Evolutionary conservation across 2,888 invertebrate species (phyloP), one percentile per base, ranked within the genome.

Genomic region (Polydrusus pterygomalis): DNA sequence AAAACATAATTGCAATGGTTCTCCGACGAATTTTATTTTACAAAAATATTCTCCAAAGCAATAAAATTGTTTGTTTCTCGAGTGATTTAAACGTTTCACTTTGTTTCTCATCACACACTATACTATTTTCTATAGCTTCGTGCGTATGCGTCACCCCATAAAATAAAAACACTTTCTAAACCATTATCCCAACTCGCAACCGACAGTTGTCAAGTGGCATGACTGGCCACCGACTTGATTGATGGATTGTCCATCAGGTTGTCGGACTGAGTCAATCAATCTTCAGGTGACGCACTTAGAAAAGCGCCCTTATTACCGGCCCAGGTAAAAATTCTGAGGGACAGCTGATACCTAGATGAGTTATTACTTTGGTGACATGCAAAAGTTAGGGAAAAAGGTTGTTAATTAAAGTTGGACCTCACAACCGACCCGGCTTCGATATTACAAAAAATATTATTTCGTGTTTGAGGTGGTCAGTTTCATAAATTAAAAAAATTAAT

Each of bases 181-280:
- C 67, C 68, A 68, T 74, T 67, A 67, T 67, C 62, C 62, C 30
- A 43, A 56, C 17, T 62, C 62, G 45, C 5, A 56, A 64, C 63
- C 74, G 75, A 71, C 75, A 71, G 67, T 71, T 71, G 75, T 75
- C 75, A 75, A 75, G 67, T 67, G 67, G 70, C 70, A 75, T 75
- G 75, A 75, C 75, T 75, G 49, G 70, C 65, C 64, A 15, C 62
- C 17, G 17, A 34, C 45, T 34, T 77, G 77, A 77, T 77, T 74
- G 74, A 77, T 77, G 77, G 70, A 69, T 77, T 74, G 77, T 77
- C 73, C 77, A 70, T 77, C 73, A 74, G 38, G 58, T 64, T 68
- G 76, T 69, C 69, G 63, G 69, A 62, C 67, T 43, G 15, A 67
- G 62, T 77, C 77, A 64, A 77, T 74, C 77, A 73, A 77, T 77